Conservation (phyloP, 2,797 vertebrate species). For the Simalia tracyae region DNA sequence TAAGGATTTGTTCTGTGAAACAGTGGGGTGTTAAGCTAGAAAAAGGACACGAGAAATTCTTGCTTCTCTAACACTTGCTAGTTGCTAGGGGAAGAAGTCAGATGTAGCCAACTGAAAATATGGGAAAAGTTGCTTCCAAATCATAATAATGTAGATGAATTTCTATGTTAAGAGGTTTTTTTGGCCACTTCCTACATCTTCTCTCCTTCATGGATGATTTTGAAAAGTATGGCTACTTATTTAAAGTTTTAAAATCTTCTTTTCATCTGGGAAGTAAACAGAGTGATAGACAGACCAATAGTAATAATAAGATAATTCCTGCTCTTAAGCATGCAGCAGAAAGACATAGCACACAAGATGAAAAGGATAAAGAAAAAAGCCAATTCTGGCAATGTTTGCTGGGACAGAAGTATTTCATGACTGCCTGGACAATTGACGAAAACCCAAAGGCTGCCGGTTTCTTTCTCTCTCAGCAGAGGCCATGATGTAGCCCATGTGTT, state of each 20-base stretch:
- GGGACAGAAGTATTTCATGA: not conserved
- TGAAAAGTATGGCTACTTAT: not conserved
- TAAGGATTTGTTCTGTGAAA: slow-evolving; percentile 13
- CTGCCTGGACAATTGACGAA: not conserved
- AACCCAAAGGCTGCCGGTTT: not conserved
- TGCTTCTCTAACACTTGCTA: not conserved
- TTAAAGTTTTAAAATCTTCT: not conserved
- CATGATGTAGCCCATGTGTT: not conserved
- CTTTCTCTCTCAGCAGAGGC: not conserved
- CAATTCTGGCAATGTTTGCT: not conserved
- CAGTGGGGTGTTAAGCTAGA: slow-evolving; percentile 1
- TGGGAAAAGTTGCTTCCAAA: not conserved
- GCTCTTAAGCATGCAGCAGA: not conserved
- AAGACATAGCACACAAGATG: not conserved
- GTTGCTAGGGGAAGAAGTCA: not conserved
- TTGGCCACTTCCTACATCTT: not conserved
- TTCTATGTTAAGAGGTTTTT: not conserved
- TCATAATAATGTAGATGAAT: not conserved
- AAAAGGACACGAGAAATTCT: slow-evolving; percentile 5
- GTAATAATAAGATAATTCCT: not conserved
- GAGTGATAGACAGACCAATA: not conserved
- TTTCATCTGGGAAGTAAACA: not conserved
- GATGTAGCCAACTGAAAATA: not conserved
- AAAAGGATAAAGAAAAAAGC: not conserved
- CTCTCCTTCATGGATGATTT: not conserved